phyloP scores from a whole-genome alignment of 2,113 vertebrate species.

The Megaceryle torquata region DNA sequence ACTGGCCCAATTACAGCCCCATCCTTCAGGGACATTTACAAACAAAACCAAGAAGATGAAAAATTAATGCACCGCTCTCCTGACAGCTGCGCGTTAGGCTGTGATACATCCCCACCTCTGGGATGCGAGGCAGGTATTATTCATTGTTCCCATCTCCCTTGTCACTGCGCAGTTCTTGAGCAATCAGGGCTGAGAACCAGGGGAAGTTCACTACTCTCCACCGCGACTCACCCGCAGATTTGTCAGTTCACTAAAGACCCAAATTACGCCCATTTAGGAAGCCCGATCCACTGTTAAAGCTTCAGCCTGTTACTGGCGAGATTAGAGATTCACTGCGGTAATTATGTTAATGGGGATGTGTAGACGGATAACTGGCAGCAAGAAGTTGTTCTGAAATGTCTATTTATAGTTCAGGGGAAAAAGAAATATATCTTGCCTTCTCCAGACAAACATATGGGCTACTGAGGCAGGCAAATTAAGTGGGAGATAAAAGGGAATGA shows the following conservation, averaged over 20 bases:
- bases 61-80: neutral
- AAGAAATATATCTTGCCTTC: slow-evolving; percentile 46
- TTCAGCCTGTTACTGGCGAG: slow-evolving; percentile 46
- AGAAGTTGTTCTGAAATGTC: slow-evolving; percentile 36
- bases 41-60: slow-evolving; percentile 15
- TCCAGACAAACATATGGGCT: slow-evolving; percentile 70
- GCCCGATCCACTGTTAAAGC: slow-evolving; percentile 46
- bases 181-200: slow-evolving; percentile 9
- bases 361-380: slow-evolving; percentile 68
- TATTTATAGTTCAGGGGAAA: slow-evolving; percentile 64
- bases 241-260: slow-evolving; percentile 63
- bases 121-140: slow-evolving; percentile 17
- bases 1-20: neutral
- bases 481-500: neutral
- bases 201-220: neutral
- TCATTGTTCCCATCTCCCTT: slow-evolving; percentile 9
- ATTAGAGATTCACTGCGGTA: slow-evolving; percentile 52
- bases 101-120: slow-evolving; percentile 24
- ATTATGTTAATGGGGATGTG: slow-evolving; percentile 72
- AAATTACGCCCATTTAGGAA: slow-evolving; percentile 45
- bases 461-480: slow-evolving; percentile 21
- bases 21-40: slow-evolving; percentile 39
- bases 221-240: neutral
- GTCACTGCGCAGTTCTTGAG: slow-evolving; percentile 26
- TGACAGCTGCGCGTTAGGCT: slow-evolving; percentile 51